A percentile compares a stretch with the other conserved stretches of the same genome.
Evolutionary conservation across 2,888 invertebrate genomes (phyloP).

Genomic region (Coelinius sp.): DNA sequence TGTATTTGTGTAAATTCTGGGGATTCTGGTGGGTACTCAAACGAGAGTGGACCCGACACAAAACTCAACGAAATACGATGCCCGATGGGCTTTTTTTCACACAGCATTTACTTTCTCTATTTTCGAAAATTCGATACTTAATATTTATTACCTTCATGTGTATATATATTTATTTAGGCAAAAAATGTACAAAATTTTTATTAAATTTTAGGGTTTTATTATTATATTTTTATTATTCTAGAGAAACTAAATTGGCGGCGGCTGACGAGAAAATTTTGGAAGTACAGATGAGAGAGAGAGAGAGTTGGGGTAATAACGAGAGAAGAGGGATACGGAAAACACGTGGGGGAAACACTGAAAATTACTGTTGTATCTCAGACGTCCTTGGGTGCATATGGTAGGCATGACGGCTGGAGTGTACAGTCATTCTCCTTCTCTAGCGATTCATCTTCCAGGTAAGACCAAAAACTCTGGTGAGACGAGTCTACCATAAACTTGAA

Average conservation of each 20-base stretch:
- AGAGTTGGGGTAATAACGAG: not conserved
- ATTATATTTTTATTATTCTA: not conserved
- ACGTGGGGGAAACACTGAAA: slow-evolving; percentile 2
- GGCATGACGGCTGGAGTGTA: slow-evolving; percentile 4
- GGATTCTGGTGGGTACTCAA: slow-evolving; percentile 31
- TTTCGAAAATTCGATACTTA: not conserved
- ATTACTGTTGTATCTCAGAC: not conserved
- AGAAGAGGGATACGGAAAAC: not conserved
- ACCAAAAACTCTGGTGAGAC: not conserved
- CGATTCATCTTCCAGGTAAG: not conserved
- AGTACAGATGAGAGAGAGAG: not conserved
- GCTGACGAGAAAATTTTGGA: not conserved
- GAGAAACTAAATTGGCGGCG: slow-evolving; percentile 1
- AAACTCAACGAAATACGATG: not conserved
- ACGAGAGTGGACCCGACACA: slow-evolving; percentile 12
- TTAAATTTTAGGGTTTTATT: not conserved
- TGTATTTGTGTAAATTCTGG: slow-evolving; percentile 22
- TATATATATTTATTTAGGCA: not conserved
- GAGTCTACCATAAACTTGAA: not conserved
- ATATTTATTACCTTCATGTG: not conserved
- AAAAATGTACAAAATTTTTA: not conserved
- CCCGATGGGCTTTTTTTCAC: not conserved
- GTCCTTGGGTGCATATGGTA: slow-evolving; percentile 21
- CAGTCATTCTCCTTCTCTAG: not conserved
- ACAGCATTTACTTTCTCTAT: slow-evolving; percentile 11